A percentile compares a stretch with the other conserved stretches of the same genome.
These are phyloP conservation scores for Actinemys pallida DNA, from an alignment of 2,113 vertebrate species.

Conservation along the genomic window DNA sequence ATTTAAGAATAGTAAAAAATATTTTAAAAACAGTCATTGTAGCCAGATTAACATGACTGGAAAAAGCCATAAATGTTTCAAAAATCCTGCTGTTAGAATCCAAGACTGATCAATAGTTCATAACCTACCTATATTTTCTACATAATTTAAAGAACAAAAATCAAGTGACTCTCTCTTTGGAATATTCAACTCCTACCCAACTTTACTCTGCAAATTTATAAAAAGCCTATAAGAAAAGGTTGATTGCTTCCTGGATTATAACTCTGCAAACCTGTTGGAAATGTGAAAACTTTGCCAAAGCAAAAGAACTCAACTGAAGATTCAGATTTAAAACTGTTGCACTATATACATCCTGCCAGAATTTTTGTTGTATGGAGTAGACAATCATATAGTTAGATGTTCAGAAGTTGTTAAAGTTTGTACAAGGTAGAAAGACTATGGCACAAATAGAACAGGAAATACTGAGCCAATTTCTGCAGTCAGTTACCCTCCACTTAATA, in stretches of 20 bases:
- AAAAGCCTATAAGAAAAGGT: neutral
- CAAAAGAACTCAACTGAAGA: fast-evolving
- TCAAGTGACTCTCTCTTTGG: neutral
- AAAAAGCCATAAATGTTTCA: neutral
- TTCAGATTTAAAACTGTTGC: neutral
- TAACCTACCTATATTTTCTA: neutral
- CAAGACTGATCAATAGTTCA: neutral
- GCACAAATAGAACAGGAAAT: neutral
- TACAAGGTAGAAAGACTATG: neutral
- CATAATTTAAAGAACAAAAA: neutral
- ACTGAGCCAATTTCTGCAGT: neutral
- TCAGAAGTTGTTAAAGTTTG: neutral
- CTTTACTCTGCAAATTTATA: neutral
- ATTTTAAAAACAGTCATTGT: neutral
- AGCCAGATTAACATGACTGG: neutral
- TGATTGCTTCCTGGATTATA: neutral
- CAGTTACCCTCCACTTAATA: neutral
- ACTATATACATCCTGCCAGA: neutral
- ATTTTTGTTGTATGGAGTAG: neutral
- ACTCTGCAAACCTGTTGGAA: neutral
- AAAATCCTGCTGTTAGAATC: neutral
- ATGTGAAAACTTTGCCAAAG: neutral
- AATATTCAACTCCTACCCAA: neutral
- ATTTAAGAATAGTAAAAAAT: neutral
- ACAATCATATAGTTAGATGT: neutral